These are phyloP conservation scores for Tricholauxania praeusta DNA, from an alignment of 2,888 invertebrate species.

Conservation along the genomic window DNA sequence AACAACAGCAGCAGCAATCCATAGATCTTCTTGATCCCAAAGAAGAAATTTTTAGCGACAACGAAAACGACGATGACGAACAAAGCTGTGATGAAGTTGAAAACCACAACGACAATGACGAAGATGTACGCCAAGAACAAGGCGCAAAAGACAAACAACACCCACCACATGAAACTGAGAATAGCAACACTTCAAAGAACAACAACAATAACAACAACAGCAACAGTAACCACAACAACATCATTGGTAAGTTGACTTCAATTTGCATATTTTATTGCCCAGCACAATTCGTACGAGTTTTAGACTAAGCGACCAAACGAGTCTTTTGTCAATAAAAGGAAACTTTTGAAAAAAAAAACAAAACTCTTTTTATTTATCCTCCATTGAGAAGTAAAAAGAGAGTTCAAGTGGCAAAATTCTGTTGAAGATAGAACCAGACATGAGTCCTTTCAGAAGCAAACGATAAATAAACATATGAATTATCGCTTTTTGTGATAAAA, in stretches of 20 bases:
- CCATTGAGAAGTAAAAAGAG: no score
- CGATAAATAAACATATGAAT: no score
- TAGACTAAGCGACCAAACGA: no score
- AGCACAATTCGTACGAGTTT: no score
- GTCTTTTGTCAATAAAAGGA: no score
- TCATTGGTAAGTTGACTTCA: slow-evolving; percentile 56
- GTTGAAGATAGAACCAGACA: no score
- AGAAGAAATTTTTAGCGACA: slow-evolving; percentile 59
- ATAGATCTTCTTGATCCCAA: slow-evolving; percentile 59
- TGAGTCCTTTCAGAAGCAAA: no score
- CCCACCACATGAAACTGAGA: not conserved
- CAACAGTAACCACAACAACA: slow-evolving; percentile 44
- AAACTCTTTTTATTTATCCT: no score
- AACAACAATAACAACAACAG: slow-evolving; percentile 37
- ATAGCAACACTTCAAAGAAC: slow-evolving; percentile 11
- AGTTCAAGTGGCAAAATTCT: no score
- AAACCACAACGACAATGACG: slow-evolving; percentile 44
- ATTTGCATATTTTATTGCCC: slow-evolving; percentile 62
- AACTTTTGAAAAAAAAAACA: no score
- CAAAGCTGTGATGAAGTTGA: slow-evolving; percentile 45
- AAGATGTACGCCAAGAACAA: slow-evolving; percentile 43
- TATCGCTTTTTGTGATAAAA: no score
- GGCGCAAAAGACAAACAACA: not conserved
- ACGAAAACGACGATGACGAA: slow-evolving; percentile 35
- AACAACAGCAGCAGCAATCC: slow-evolving; percentile 11